Conservation (phyloP, 2,113 vertebrate species). For the Siniperca chuatsi region DNA sequence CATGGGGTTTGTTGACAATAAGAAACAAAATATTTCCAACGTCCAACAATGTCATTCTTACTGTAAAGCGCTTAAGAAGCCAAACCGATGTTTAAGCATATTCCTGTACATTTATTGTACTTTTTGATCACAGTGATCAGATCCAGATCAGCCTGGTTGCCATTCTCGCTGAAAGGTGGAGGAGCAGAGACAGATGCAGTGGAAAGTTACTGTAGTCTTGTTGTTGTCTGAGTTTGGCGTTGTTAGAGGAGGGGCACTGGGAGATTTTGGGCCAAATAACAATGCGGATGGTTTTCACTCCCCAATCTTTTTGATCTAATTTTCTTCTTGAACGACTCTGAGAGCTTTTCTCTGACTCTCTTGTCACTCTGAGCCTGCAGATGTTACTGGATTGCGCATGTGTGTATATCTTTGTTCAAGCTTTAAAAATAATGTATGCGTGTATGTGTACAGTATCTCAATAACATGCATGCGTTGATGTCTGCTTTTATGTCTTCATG, state of each 20-base stretch:
- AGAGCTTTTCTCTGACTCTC: slow-evolving; percentile 6
- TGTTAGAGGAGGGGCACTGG: slow-evolving; percentile 6
- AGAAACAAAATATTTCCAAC: background rate
- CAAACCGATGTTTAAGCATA: background rate
- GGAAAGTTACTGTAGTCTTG: slow-evolving; percentile 25
- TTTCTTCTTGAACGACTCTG: background rate
- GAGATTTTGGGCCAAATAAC: slow-evolving; percentile 17
- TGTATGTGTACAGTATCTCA: background rate
- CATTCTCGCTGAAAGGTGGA: background rate
- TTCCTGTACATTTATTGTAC: background rate
- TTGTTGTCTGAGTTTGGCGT: background rate
- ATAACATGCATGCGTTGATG: background rate
- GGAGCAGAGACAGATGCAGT: background rate
- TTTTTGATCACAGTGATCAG: background rate
- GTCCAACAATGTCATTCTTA: background rate
- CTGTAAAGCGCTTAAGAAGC: background rate
- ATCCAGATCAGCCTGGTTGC: background rate
- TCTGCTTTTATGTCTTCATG: background rate
- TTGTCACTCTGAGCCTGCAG: background rate
- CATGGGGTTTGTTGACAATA: background rate
- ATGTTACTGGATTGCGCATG: background rate
- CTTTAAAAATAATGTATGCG: background rate
- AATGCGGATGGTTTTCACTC: slow-evolving; percentile 32
- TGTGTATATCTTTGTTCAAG: background rate
- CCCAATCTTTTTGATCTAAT: slow-evolving; percentile 37